Evolutionary conservation across 2,113 vertebrate genomes (phyloP).

Genomic region (Equus przewalskii): DNA sequence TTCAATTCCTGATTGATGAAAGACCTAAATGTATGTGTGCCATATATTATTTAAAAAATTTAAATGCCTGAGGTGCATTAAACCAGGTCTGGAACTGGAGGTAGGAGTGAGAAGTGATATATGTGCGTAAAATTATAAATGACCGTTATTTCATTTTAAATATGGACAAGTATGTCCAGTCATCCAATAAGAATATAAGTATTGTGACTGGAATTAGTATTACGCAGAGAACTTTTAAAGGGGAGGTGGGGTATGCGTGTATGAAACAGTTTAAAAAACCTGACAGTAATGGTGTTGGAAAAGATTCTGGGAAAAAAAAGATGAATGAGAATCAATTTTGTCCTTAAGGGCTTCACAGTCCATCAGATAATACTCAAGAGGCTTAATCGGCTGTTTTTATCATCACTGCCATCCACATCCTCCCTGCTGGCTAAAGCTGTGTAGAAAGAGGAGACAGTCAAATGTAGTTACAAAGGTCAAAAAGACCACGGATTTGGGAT

Average conservation of each 20-base stretch:
- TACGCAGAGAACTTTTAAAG: neutral
- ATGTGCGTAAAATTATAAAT: neutral
- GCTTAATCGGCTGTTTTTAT: neutral
- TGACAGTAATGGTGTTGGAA: neutral
- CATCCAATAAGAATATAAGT: neutral
- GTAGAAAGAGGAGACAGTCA: neutral
- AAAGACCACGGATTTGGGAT: neutral
- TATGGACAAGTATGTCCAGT: neutral
- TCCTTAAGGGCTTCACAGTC: neutral
- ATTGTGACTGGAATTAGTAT: neutral
- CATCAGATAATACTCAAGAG: neutral
- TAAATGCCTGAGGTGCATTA: neutral
- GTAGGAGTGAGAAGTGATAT: neutral
- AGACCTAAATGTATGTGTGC: neutral
- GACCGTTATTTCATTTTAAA: neutral
- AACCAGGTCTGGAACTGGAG: neutral
- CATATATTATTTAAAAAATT: neutral
- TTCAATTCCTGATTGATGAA: neutral
- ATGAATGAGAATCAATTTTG: neutral
- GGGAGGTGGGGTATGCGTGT: neutral
- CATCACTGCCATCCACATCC: fast-evolving
- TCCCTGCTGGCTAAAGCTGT: neutral
- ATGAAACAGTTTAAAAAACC: neutral
- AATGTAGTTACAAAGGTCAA: neutral
- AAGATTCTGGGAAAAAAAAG: neutral